phyloP scores from a whole-genome alignment of 2,888 invertebrate species.

The Axea sp. region DNA sequence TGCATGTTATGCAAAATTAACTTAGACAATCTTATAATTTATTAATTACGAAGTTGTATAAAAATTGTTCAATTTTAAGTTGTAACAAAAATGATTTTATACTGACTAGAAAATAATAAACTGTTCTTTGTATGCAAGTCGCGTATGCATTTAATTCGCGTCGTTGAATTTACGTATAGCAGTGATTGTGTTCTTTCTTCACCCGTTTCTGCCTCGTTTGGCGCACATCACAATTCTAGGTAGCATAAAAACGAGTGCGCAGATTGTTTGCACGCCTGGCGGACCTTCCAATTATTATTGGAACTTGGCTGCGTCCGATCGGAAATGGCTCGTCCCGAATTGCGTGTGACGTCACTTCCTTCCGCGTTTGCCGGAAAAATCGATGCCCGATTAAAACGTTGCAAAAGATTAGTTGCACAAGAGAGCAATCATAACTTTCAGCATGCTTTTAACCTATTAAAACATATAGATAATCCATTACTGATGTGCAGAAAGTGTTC shows the following conservation, averaged over 20 bases:
- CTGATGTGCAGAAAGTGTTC: background rate
- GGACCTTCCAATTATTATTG: slow-evolving; percentile 63
- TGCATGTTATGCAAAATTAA: no score
- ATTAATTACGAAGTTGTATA: no score
- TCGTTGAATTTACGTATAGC: slow-evolving; percentile 31
- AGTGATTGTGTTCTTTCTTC: slow-evolving; percentile 44
- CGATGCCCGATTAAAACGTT: slow-evolving; percentile 60
- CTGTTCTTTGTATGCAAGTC: slow-evolving; percentile 35
- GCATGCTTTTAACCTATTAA: slow-evolving; percentile 16
- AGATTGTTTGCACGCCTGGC: slow-evolving; percentile 45
- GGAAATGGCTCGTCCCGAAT: slow-evolving; percentile 62
- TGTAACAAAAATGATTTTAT: slow-evolving; percentile 3
- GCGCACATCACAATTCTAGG: slow-evolving; percentile 26
- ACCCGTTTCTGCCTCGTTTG: slow-evolving; percentile 35
- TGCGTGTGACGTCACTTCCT: slow-evolving; percentile 63
- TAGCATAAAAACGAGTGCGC: slow-evolving; percentile 43
- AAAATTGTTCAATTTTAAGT: no score
- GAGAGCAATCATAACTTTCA: slow-evolving; percentile 36
- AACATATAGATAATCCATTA: slow-evolving; percentile 9
- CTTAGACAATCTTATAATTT: no score
- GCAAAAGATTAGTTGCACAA: slow-evolving; percentile 53
- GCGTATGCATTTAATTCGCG: slow-evolving; percentile 44
- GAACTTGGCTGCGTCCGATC: slow-evolving; percentile 57
- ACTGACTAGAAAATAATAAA: slow-evolving; percentile 13
- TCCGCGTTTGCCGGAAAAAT: slow-evolving; percentile 47